A percentile compares a stretch with the other conserved stretches of the same genome.
Conservation (phyloP, 2,888 invertebrate genomes). For the Scaptomyza caliginosa region DNA sequence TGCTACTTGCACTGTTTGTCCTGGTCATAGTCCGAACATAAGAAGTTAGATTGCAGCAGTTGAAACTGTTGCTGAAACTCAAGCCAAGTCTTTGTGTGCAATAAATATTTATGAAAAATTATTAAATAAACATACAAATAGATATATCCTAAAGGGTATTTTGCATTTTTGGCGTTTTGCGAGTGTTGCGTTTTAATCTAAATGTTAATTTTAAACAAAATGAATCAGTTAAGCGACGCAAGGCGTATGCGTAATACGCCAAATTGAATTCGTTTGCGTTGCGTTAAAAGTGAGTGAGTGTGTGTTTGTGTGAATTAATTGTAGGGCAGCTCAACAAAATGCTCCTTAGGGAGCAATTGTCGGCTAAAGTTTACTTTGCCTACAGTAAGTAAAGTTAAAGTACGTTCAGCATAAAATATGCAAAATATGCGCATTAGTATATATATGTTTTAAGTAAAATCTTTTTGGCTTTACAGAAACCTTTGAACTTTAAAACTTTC, state of each 20-base stretch:
- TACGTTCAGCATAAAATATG: neutral
- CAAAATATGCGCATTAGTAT: neutral
- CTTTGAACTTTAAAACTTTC: too few species aligned
- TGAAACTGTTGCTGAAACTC: constrained; percentile 54
- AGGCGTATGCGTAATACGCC: constrained; percentile 56
- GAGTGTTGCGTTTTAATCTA: constrained; percentile 67
- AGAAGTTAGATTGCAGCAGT: constrained; percentile 65
- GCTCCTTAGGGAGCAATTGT: constrained; percentile 69
- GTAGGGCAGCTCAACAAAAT: constrained; percentile 61
- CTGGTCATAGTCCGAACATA: constrained; percentile 35
- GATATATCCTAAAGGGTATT: constrained; percentile 6
- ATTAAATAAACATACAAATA: constrained; percentile 19
- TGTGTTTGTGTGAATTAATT: constrained; percentile 43
- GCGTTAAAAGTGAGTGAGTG: too few species aligned
- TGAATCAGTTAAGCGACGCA: constrained; percentile 67
- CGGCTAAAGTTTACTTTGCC: constrained; percentile 41
- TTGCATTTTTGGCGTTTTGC: constrained; percentile 35
- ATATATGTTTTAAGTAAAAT: neutral
- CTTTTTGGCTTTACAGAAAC: too few species aligned
- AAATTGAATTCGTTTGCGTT: constrained; percentile 44
- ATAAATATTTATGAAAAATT: constrained; percentile 79
- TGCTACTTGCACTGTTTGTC: neutral
- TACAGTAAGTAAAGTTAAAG: constrained; percentile 5
- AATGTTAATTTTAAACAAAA: constrained; percentile 71
- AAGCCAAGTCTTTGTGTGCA: constrained; percentile 34